Evolutionary conservation across 30 jellyfish, hydroid and myxozoan genomes (phyloP).

Genomic region (Rhopilema esculentum): DNA sequence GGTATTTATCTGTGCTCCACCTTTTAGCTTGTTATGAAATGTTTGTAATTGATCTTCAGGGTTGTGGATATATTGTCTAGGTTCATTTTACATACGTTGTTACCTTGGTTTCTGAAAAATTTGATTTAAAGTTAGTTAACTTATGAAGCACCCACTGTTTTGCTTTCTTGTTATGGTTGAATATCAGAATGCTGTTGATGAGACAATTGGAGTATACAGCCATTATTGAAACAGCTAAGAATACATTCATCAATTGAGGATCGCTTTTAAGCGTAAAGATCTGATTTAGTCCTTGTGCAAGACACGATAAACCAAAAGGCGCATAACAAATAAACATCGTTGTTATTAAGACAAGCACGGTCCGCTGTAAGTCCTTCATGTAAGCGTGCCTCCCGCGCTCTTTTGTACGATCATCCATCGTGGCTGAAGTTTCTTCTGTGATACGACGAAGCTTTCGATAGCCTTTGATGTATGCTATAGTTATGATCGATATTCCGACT

Average conservation of each 20-base stretch:
- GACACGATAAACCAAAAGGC: conserved; percentile 2
- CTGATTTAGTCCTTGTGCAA: neutral
- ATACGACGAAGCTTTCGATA: conserved; percentile 7
- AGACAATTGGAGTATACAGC: neutral
- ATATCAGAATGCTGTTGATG: neutral
- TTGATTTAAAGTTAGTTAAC: neutral
- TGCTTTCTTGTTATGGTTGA: neutral
- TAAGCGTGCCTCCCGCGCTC: neutral
- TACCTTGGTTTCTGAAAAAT: no score
- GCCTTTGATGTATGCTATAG: neutral
- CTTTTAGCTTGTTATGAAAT: no score
- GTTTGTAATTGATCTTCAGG: no score
- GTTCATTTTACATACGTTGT: no score
- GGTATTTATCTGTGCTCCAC: no score
- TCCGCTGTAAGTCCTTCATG: neutral
- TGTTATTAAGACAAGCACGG: neutral
- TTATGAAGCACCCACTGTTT: neutral
- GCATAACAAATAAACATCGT: conserved; percentile 4
- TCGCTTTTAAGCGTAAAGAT: neutral
- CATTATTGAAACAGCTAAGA: neutral
- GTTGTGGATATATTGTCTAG: no score
- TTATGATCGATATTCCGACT: neutral
- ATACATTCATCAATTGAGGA: neutral
- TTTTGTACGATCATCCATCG: neutral
- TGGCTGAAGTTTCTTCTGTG: neutral